Conservation (phyloP, 2,113 vertebrate species). For the Pyrgilauda ruficollis region DNA sequence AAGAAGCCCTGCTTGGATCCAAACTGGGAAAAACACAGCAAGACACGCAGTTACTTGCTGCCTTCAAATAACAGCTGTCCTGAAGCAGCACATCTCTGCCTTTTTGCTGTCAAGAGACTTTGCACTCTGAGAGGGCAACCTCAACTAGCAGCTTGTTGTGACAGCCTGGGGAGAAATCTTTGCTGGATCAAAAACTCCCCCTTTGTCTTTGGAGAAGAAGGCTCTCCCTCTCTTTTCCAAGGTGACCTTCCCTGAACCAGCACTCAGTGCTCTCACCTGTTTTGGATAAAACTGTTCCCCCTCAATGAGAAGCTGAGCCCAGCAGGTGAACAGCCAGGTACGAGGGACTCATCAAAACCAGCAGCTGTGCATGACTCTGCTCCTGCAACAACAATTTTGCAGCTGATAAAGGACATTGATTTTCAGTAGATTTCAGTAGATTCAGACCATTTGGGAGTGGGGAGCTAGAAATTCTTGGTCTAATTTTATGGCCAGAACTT, state of each 20-base stretch:
- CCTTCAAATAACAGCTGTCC: neutral
- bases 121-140: neutral
- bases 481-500: neutral
- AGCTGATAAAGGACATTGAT: constrained; percentile 33
- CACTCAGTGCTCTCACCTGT: neutral
- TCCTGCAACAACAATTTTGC: constrained; percentile 16
- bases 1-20: neutral
- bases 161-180: neutral
- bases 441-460: neutral
- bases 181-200: neutral
- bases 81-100: neutral
- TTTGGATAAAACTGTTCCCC: neutral
- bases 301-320: neutral
- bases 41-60: neutral
- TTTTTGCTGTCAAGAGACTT: neutral
- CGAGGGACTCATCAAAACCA: neutral
- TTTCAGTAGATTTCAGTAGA: constrained; percentile 28
- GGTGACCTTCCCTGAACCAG: neutral
- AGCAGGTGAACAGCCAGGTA: neutral
- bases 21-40: neutral
- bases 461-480: neutral
- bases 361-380: neutral
- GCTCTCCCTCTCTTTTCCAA: neutral
- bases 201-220: neutral
- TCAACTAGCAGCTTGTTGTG: neutral